Evolutionary conservation across 2,888 invertebrate species (phyloP).

Genomic region (Heliothis peltigera): DNA sequence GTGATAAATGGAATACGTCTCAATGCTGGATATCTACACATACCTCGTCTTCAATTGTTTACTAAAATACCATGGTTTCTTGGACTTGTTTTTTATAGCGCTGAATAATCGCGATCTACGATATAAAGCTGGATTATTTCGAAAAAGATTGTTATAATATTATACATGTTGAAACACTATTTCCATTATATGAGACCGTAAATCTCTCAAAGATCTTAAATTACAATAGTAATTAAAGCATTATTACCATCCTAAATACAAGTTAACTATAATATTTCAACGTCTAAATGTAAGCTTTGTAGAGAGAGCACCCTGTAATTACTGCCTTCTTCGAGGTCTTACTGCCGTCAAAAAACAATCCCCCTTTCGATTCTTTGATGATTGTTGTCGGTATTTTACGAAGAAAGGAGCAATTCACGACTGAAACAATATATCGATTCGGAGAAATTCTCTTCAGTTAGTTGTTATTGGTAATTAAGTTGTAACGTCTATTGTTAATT

Average conservation of each 20-base stretch:
- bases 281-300: conserved; percentile 61
- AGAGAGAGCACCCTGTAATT: conserved; percentile 51
- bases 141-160: too few relatives aligned
- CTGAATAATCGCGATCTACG: too few relatives aligned
- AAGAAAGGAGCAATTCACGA: conserved; percentile 7
- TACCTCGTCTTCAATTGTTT: too few relatives aligned
- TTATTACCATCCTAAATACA: conserved; percentile 39
- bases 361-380: conserved; percentile 58
- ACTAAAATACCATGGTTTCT: too few relatives aligned
- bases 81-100: too few relatives aligned
- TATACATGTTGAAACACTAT: too few relatives aligned
- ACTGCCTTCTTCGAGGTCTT: conserved; percentile 49
- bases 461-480: neutral
- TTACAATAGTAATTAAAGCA: conserved; percentile 38
- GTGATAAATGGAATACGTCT: conserved; percentile 20
- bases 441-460: neutral
- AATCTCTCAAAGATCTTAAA: conserved; percentile 2
- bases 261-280: conserved; percentile 55
- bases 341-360: conserved; percentile 55
- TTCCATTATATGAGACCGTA: too few relatives aligned
- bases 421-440: conserved; percentile 4
- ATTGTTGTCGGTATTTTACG: conserved; percentile 49
- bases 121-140: too few relatives aligned
- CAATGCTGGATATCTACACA: neutral
- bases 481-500: neutral